Evolutionary conservation across 2,113 vertebrate species (phyloP).

Genomic region (Rissa tridactyla): DNA sequence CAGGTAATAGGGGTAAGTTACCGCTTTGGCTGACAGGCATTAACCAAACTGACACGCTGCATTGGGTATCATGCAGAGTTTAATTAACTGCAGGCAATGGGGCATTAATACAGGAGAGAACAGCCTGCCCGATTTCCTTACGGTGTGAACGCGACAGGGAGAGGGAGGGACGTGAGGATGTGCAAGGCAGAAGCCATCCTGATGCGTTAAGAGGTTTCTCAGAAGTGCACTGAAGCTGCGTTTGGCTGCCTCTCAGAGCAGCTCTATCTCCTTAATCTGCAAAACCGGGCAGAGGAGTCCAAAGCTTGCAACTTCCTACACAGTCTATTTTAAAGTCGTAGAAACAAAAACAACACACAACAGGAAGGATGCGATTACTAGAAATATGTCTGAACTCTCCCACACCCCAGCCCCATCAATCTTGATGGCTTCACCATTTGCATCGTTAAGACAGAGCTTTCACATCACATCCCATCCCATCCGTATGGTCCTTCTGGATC

Average conservation of each 20-base stretch:
- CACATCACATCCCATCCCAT: neutral
- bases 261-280: neutral
- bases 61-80: neutral
- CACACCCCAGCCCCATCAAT: neutral
- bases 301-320: conserved; percentile 19
- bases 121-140: neutral
- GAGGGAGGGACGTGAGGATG: neutral
- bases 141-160: neutral
- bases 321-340: neutral
- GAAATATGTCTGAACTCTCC: neutral
- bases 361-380: conserved; percentile 2
- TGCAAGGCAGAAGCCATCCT: neutral
- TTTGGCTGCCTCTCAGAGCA: neutral
- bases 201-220: neutral
- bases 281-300: neutral
- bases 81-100: neutral
- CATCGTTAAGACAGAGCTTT: neutral
- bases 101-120: neutral
- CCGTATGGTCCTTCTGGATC: neutral
- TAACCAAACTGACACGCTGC: neutral
- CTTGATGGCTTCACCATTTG: neutral
- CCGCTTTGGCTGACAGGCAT: neutral
- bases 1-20: neutral
- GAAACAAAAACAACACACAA: neutral
- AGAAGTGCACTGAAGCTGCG: neutral